These are phyloP conservation scores for Pristiophorus japonicus DNA, from an alignment of 2,113 vertebrate species.

Conservation along the genomic window DNA sequence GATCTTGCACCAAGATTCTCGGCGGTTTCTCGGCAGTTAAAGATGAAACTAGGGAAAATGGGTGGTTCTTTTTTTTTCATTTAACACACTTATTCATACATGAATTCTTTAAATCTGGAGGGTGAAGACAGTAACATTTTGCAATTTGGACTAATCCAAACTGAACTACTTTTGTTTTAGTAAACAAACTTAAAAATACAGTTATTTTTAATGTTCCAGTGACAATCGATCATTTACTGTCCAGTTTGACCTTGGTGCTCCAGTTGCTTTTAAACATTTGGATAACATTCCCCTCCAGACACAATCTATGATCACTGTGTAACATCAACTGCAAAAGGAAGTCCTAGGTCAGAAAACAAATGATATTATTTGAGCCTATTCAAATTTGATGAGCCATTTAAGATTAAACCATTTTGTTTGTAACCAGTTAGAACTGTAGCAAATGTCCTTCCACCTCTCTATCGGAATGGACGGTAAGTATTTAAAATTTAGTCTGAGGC, in stretches of 20 bases:
- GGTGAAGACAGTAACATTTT: background rate
- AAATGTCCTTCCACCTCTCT: background rate
- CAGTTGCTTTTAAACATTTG: background rate
- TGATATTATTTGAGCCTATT: background rate
- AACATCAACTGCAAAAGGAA: background rate
- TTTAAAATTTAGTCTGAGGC: too few relatives aligned
- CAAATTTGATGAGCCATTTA: background rate
- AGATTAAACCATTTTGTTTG: background rate
- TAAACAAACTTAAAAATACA: background rate
- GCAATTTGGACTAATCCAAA: background rate
- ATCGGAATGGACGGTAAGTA: too few relatives aligned
- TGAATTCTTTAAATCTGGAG: too few relatives aligned
- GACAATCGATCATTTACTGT: background rate
- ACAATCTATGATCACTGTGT: background rate
- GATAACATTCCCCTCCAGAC: background rate
- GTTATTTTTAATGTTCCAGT: background rate
- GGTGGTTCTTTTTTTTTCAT: too few relatives aligned
- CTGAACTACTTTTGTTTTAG: background rate
- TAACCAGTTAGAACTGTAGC: background rate
- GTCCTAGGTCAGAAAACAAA: background rate
- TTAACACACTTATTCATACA: background rate
- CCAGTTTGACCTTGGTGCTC: background rate
- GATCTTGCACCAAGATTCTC: too few relatives aligned
- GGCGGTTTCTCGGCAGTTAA: too few relatives aligned
- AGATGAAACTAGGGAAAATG: too few relatives aligned